These are phyloP conservation scores for Rhea americana DNA, from an alignment of 2,113 vertebrate genomes.

Conservation along the genomic window DNA sequence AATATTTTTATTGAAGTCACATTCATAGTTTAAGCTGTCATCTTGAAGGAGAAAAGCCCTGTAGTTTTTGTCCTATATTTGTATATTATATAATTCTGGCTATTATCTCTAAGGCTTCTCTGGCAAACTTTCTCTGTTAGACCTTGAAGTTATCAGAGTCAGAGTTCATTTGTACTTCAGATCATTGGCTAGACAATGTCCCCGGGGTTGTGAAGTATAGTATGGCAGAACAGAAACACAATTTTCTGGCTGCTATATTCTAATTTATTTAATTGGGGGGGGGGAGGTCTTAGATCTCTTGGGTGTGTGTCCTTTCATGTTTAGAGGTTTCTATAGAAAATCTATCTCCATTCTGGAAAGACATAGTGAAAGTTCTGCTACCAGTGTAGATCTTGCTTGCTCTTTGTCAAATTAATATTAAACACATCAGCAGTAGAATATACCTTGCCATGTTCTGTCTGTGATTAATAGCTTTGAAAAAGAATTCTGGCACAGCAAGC, in stretches of 20 bases:
- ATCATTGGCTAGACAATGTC: slow-evolving; percentile 10
- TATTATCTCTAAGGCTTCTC: slow-evolving; percentile 41
- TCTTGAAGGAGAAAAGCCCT: neutral
- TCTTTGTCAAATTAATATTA: slow-evolving; percentile 24
- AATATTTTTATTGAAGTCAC: neutral
- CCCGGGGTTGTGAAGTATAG: slow-evolving; percentile 24
- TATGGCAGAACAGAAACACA: slow-evolving; percentile 47
- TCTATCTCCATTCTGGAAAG: slow-evolving; percentile 22
- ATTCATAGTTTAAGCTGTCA: neutral
- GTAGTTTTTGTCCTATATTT: neutral
- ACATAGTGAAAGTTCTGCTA: neutral
- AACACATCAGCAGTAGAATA: neutral
- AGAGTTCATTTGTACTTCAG: slow-evolving; percentile 54
- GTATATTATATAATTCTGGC: neutral
- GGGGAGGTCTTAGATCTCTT: slow-evolving; percentile 2
- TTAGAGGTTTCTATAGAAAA: slow-evolving; percentile 45
- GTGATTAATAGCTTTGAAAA: neutral
- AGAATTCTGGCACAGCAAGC: neutral
- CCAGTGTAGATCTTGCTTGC: slow-evolving; percentile 11
- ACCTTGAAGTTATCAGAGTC: slow-evolving; percentile 64
- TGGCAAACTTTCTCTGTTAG: slow-evolving; percentile 43
- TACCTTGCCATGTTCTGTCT: neutral
- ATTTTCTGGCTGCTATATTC: slow-evolving; percentile 33
- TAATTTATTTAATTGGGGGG: slow-evolving; percentile 60
- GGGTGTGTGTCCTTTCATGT: slow-evolving; percentile 39